These are phyloP conservation scores for Mamestra configurata DNA, from an alignment of 1,140 invertebrate species.

Conservation along the genomic window DNA sequence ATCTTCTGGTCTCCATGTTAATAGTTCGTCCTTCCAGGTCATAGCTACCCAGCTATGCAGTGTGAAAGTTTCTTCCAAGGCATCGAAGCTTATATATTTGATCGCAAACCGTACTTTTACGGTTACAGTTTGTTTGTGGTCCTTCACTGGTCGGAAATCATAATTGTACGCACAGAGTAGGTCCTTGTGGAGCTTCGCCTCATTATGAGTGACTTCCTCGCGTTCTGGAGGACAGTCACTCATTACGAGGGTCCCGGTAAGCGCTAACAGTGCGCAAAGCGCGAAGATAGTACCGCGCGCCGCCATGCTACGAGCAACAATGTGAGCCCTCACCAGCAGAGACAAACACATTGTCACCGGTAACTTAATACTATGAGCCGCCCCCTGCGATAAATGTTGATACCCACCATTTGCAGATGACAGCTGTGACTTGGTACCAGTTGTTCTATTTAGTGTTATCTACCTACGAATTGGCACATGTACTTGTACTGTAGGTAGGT, in stretches of 20 bases:
- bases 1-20: conserved; percentile 75
- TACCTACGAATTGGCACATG: background rate
- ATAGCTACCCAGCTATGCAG: conserved; percentile 81
- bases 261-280: background rate
- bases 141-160: conserved; percentile 75
- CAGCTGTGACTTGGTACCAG: background rate
- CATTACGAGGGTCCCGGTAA: background rate
- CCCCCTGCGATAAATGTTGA: conserved; percentile 55
- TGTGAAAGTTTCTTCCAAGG: conserved; percentile 78
- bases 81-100: conserved; percentile 80
- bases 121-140: conserved; percentile 71
- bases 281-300: conserved; percentile 7
- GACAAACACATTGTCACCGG: conserved; percentile 6
- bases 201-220: conserved; percentile 63
- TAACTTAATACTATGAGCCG: conserved; percentile 48
- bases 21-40: conserved; percentile 79
- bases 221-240: conserved; percentile 61
- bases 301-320: conserved; percentile 39
- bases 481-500: background rate
- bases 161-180: conserved; percentile 71
- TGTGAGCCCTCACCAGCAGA: background rate
- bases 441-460: conserved; percentile 15
- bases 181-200: conserved; percentile 74
- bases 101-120: conserved; percentile 78
- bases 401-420: conserved; percentile 15